These are phyloP conservation scores for Helicorthomorpha holstii DNA, from an alignment of 1,140 invertebrate genomes.

Conservation along the genomic window DNA sequence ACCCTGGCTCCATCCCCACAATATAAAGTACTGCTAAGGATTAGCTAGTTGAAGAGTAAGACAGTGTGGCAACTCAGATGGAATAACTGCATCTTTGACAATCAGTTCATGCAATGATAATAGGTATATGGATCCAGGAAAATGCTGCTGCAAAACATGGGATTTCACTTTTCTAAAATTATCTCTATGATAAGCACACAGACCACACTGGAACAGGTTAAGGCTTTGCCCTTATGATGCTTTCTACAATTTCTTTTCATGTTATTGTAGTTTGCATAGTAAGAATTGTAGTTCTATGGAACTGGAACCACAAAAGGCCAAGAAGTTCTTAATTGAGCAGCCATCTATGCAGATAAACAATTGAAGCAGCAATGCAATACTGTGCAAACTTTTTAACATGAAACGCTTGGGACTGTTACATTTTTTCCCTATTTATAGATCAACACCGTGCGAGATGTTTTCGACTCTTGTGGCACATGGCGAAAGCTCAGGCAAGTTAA, in stretches of 20 bases:
- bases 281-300: slow-evolving; percentile 15
- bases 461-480: slow-evolving; percentile 4
- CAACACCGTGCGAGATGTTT: slow-evolving; percentile 9
- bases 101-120: neutral
- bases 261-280: too few species aligned
- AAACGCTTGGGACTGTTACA: slow-evolving; percentile 11
- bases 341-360: neutral
- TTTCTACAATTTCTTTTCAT: too few species aligned
- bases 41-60: too few species aligned
- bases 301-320: slow-evolving; percentile 14
- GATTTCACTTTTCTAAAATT: neutral
- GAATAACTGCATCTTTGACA: slow-evolving; percentile 18
- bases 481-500: neutral
- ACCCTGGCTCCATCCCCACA: too few species aligned
- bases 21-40: too few species aligned
- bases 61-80: too few species aligned
- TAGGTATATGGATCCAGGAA: too few species aligned
- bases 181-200: neutral
- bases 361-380: neutral
- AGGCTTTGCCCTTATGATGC: too few species aligned
- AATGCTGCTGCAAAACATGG: neutral
- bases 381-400: slow-evolving; percentile 9
- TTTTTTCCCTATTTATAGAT: slow-evolving; percentile 12
- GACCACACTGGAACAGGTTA: neutral
- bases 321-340: slow-evolving; percentile 14